Evolutionary conservation across 2,113 vertebrate genomes (phyloP).

Genomic region (Sapajus apella): DNA sequence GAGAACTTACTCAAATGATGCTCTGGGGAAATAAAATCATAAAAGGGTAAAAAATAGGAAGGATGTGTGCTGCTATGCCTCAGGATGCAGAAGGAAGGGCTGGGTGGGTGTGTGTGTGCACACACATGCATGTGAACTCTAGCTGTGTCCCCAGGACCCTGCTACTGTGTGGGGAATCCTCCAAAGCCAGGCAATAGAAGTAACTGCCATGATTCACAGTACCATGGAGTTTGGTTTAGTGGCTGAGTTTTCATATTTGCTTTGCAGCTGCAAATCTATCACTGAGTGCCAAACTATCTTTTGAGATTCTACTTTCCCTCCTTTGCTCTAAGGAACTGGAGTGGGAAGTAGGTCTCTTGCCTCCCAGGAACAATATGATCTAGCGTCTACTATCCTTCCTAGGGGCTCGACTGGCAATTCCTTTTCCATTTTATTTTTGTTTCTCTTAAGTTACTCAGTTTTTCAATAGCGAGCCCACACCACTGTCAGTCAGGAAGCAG

Average conservation of each 20-base stretch:
- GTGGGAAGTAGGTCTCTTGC: not conserved
- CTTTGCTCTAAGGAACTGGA: not conserved
- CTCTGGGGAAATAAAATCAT: not conserved
- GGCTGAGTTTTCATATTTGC: not conserved
- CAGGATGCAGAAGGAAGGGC: not conserved
- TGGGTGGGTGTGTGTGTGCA: not conserved
- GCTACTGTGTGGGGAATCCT: not conserved
- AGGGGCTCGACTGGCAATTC: constrained; percentile 36
- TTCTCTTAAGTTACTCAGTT: constrained; percentile 65
- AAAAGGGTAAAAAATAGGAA: not conserved
- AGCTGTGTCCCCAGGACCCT: not conserved
- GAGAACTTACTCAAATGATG: not conserved
- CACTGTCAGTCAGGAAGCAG: constrained; percentile 59
- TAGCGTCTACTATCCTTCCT: constrained; percentile 61
- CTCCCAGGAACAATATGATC: not conserved
- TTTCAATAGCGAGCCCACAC: constrained; percentile 70
- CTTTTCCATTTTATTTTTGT: constrained; percentile 71
- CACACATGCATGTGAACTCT: not conserved
- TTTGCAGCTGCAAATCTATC: not conserved
- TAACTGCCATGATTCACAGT: not conserved
- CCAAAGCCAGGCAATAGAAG: not conserved
- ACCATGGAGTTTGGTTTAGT: not conserved
- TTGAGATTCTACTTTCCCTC: not conserved
- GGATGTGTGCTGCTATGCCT: not conserved
- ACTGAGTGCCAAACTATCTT: not conserved